Conservation (phyloP, 2,113 vertebrate species). For the Sminthopsis crassicaudata region DNA sequence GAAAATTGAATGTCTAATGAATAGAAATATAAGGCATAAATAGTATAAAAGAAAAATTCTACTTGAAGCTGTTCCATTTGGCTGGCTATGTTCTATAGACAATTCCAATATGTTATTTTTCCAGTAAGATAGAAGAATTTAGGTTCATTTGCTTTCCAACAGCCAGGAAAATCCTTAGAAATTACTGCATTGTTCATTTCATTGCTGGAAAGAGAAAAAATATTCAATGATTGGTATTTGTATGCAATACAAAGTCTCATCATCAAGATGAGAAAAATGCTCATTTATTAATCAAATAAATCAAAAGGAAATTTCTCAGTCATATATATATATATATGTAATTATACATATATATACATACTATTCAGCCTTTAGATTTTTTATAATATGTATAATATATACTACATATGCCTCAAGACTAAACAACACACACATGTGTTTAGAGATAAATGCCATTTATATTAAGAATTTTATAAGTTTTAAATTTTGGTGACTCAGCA, state of each 20-base stretch:
- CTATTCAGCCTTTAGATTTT: background rate
- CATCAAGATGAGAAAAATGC: background rate
- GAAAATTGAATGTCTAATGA: background rate
- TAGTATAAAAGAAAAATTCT: background rate
- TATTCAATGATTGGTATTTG: background rate
- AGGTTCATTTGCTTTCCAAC: background rate
- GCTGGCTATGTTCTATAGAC: background rate
- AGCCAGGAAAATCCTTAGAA: background rate
- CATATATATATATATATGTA: background rate
- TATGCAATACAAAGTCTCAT: background rate
- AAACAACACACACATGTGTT: background rate
- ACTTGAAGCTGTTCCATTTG: background rate
- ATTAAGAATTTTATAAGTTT: background rate
- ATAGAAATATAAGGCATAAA: background rate
- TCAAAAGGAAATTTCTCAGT: background rate
- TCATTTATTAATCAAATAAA: background rate
- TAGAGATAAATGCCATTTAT: background rate
- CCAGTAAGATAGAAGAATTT: background rate
- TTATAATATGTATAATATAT: background rate
- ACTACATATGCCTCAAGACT: background rate
- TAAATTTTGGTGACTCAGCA: background rate
- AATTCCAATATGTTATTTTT: constrained; percentile 1
- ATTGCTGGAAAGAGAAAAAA: background rate
- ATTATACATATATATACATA: background rate
- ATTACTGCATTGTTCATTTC: background rate